Percentiles rank a stretch among this genome's conserved stretches.
These are phyloP conservation scores for Entomobrya multifasciata DNA, from an alignment of 2,888 invertebrate species.

Conservation along the genomic window DNA sequence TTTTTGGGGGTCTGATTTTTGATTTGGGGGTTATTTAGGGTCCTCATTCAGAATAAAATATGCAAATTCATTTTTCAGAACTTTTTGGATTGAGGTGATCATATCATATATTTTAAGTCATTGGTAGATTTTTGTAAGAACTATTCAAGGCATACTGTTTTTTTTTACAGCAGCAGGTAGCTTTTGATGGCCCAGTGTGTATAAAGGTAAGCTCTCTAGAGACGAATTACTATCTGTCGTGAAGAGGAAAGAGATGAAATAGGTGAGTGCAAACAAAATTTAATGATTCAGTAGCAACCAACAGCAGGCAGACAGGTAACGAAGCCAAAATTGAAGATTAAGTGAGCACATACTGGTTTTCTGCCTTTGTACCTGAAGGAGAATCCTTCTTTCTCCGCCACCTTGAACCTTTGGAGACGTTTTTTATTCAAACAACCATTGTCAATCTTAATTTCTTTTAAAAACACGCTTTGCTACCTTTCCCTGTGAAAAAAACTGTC, in stretches of 20 bases:
- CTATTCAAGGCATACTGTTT: neutral
- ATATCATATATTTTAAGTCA: too few relatives aligned
- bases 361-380: neutral
- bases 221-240: constrained; percentile 52
- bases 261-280: constrained; percentile 38
- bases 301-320: neutral
- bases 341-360: constrained; percentile 32
- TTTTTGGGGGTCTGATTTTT: too few relatives aligned
- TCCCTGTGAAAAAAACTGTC: constrained; percentile 12
- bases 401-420: neutral
- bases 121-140: too few relatives aligned
- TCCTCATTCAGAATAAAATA: too few relatives aligned
- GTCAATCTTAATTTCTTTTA: constrained; percentile 36
- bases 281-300: constrained; percentile 34
- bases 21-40: too few relatives aligned
- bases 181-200: constrained; percentile 21
- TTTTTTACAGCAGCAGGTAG: constrained; percentile 1
- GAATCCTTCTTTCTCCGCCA: neutral
- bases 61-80: too few relatives aligned
- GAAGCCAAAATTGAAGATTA: constrained; percentile 36
- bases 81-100: too few relatives aligned
- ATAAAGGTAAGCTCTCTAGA: constrained; percentile 18
- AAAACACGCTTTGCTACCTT: constrained; percentile 37
- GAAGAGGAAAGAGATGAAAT: constrained; percentile 20
- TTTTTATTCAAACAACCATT: constrained; percentile 31